phyloP scores from a whole-genome alignment of 2,113 vertebrate species.

The Datnioides undecimradiatus region DNA sequence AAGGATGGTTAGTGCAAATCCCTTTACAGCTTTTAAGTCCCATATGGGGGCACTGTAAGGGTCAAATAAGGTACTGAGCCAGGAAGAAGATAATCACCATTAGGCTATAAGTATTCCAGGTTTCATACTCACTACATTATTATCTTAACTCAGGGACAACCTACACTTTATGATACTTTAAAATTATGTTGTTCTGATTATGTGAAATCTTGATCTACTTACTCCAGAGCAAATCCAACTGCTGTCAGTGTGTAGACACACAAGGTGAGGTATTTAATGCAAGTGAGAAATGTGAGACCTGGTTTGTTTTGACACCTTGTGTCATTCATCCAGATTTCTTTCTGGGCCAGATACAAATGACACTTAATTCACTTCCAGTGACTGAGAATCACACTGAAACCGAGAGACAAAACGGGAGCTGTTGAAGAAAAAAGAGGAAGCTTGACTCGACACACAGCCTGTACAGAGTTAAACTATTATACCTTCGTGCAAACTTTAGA shows the following conservation, averaged over 20 bases:
- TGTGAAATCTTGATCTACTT: neutral
- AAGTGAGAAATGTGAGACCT: neutral
- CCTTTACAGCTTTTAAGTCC: neutral
- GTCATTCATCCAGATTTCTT: neutral
- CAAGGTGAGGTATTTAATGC: neutral
- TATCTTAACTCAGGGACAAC: neutral
- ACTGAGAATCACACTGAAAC: neutral
- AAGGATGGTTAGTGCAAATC: neutral
- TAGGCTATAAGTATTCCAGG: too few relatives aligned
- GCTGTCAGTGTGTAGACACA: neutral
- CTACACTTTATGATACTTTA: neutral
- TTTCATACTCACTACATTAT: neutral
- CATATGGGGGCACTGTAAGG: neutral
- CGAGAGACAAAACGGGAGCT: neutral
- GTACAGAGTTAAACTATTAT: neutral
- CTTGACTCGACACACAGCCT: neutral
- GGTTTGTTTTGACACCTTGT: neutral
- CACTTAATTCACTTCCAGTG: neutral
- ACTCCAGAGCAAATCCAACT: neutral
- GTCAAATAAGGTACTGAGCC: neutral
- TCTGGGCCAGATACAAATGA: neutral
- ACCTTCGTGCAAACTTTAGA: neutral
- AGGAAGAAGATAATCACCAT: neutral
- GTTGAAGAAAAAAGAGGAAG: slow-evolving; percentile 13
- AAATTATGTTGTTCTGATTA: neutral